These are phyloP conservation scores for Gasteruption jaculator DNA, from an alignment of 2,888 invertebrate genomes.

Conservation along the genomic window DNA sequence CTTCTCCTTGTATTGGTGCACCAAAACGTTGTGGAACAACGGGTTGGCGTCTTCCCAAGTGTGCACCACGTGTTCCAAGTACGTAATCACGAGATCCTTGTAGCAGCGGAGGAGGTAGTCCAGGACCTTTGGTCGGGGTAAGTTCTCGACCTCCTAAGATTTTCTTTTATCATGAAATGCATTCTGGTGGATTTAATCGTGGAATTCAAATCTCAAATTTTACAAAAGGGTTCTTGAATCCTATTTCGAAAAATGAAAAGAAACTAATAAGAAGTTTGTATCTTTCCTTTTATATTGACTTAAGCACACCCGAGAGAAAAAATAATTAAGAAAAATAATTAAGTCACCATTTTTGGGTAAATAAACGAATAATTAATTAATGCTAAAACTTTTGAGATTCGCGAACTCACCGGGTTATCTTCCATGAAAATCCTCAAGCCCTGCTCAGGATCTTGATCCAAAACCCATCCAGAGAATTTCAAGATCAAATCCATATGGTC, in stretches of 20 bases:
- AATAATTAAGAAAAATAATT: not conserved
- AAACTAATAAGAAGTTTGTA: too few relatives aligned
- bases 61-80: constrained; percentile 90
- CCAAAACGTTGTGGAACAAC: constrained; percentile 84
- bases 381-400: constrained; percentile 5
- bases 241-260: too few relatives aligned
- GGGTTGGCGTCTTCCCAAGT: constrained; percentile 84
- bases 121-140: constrained; percentile 84
- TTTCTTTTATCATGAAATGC: too few relatives aligned
- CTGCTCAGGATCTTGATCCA: constrained; percentile 80
- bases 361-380: not conserved
- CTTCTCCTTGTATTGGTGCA: constrained; percentile 84
- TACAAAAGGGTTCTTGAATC: too few relatives aligned
- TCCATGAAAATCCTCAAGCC: constrained; percentile 69
- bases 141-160: constrained; percentile 79
- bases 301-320: too few relatives aligned
- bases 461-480: constrained; percentile 91
- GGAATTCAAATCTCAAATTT: too few relatives aligned
- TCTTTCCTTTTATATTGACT: too few relatives aligned
- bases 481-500: constrained; percentile 80
- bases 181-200: too few relatives aligned
- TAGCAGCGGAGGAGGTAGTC: constrained; percentile 84
- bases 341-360: not conserved
- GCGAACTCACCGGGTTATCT: constrained; percentile 39
- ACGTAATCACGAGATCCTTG: constrained; percentile 79